Conservation (phyloP, 2,888 invertebrate genomes). For the Dryobotodes eremita region DNA sequence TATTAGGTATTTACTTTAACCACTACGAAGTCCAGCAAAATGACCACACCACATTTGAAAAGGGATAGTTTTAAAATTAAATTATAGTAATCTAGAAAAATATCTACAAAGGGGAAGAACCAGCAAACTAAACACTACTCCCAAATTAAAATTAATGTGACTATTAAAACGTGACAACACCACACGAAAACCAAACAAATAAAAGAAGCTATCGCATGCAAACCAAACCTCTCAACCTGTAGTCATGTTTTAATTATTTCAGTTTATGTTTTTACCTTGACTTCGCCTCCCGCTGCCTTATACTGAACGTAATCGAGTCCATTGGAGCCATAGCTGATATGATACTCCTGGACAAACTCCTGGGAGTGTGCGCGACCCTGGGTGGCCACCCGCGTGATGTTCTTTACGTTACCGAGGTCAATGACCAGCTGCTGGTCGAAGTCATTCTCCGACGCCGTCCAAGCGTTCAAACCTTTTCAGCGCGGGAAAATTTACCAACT, state of each 20-base stretch:
- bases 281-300: conserved; percentile 97
- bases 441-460: conserved; percentile 97
- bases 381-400: conserved; percentile 96
- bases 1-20: background rate
- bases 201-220: conserved; percentile 61
- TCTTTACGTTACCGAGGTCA: conserved; percentile 96
- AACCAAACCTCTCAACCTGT: conserved; percentile 64
- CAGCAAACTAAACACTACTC: conserved; percentile 38
- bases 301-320: conserved; percentile 97
- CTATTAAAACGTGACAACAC: conserved; percentile 40
- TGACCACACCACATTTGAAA: background rate
- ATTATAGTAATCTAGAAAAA: background rate
- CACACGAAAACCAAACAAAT: conserved; percentile 44
- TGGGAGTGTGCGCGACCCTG: conserved; percentile 97
- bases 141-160: conserved; percentile 25
- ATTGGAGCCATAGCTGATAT: conserved; percentile 97
- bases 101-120: conserved; percentile 9
- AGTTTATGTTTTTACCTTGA: conserved; percentile 93
- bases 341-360: conserved; percentile 98
- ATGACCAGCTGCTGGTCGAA: conserved; percentile 97
- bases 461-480: conserved; percentile 95
- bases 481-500: conserved; percentile 67
- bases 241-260: conserved; percentile 39
- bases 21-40: background rate
- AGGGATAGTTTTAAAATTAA: background rate